A percentile compares a stretch with the other conserved stretches of the same genome.
Evolutionary conservation across 2,888 invertebrate genomes (phyloP).

Genomic region (Ennomos erosarius): DNA sequence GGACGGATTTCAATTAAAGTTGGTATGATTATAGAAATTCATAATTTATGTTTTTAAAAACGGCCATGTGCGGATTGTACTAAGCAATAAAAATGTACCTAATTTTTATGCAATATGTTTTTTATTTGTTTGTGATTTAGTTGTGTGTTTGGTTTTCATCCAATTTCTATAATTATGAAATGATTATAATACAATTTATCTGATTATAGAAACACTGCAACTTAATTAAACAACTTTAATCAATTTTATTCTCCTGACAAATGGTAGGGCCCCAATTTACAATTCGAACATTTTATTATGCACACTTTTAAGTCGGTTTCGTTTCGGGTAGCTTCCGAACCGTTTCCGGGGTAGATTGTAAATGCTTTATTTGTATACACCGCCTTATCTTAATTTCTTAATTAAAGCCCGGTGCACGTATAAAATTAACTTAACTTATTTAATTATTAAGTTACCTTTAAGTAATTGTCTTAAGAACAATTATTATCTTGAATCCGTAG

Average conservation of each 20-base stretch:
- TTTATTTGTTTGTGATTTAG: no score
- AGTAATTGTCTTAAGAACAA: slow-evolving; percentile 46
- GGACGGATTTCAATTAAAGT: no score
- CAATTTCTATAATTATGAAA: no score
- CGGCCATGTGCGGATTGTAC: no score
- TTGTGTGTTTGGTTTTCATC: no score
- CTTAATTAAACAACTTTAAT: no score
- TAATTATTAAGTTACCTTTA: slow-evolving; percentile 48
- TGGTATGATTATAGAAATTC: no score
- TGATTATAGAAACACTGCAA: no score
- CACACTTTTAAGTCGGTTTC: slow-evolving; percentile 64
- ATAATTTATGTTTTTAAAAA: no score
- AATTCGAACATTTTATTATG: slow-evolving; percentile 66
- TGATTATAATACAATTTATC: no score
- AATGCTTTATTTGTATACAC: slow-evolving; percentile 71
- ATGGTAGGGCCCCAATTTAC: slow-evolving; percentile 53
- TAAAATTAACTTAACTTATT: slow-evolving; percentile 43
- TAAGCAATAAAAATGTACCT: no score
- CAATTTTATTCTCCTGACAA: slow-evolving; percentile 15
- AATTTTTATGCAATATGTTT: no score
- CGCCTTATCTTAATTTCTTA: slow-evolving; percentile 79
- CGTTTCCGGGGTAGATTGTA: slow-evolving; percentile 76
- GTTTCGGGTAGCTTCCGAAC: slow-evolving; percentile 73
- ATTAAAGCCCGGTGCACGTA: slow-evolving; percentile 64
- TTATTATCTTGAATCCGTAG: slow-evolving; percentile 30